Conservation (phyloP, 2,113 vertebrate species). For the Cichladusa arquata region DNA sequence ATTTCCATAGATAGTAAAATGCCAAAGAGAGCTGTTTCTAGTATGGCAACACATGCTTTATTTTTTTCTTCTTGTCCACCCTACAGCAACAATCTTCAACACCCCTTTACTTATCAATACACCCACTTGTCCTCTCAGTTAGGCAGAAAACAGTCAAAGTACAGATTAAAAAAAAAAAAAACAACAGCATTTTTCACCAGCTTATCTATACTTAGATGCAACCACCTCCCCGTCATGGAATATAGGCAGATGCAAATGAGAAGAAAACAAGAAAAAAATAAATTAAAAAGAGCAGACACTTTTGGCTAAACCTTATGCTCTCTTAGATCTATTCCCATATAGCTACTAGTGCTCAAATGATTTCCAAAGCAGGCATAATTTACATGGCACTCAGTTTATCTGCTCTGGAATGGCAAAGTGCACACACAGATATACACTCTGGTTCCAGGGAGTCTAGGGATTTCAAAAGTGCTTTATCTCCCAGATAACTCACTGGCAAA, state of each 20-base stretch:
- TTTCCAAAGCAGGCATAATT: neutral
- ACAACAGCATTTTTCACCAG: neutral
- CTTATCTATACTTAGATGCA: neutral
- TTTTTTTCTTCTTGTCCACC: neutral
- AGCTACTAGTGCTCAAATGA: neutral
- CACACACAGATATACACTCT: neutral
- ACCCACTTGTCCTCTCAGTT: neutral
- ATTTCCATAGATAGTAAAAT: neutral
- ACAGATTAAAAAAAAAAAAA: neutral
- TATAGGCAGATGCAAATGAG: neutral
- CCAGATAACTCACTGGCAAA: conserved; percentile 42
- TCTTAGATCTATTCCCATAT: neutral
- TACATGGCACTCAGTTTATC: conserved; percentile 41
- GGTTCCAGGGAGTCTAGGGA: conserved; percentile 49
- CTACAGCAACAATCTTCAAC: neutral
- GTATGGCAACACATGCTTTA: neutral
- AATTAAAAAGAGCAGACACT: neutral
- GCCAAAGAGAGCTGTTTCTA: neutral
- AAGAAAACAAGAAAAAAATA: neutral
- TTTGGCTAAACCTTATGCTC: neutral
- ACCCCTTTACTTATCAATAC: neutral
- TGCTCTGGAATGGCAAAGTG: conserved; percentile 33
- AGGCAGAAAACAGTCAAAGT: neutral
- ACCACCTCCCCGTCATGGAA: neutral
- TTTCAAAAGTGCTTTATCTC: conserved; percentile 66